A percentile compares a stretch with the other conserved stretches of the same genome.
These are phyloP conservation scores for Catocala fraxini DNA, from an alignment of 2,888 invertebrate species.

Conservation along the genomic window DNA sequence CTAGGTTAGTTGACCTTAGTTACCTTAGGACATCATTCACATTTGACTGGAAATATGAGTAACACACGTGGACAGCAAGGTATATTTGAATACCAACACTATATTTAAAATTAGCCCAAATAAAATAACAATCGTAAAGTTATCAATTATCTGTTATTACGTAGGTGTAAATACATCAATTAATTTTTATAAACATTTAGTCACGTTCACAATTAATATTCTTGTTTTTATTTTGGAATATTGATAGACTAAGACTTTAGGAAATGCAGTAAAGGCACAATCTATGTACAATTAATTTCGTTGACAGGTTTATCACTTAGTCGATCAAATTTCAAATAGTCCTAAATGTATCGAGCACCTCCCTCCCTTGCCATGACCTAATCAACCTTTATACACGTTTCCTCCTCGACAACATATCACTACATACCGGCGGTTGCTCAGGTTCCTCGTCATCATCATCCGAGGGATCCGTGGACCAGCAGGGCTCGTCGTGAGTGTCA, in stretches of 20 bases:
- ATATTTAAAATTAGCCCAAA: slow-evolving; percentile 20
- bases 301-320: slow-evolving; percentile 2
- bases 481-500: slow-evolving; percentile 90
- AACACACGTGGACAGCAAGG: slow-evolving; percentile 22
- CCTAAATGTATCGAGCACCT: slow-evolving; percentile 4
- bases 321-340: slow-evolving; percentile 10
- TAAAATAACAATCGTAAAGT: slow-evolving; percentile 22
- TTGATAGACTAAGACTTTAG: slow-evolving; percentile 35
- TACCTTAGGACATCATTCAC: slow-evolving; percentile 35
- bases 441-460: slow-evolving; percentile 96
- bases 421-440: slow-evolving; percentile 87
- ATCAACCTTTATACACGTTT: slow-evolving; percentile 1
- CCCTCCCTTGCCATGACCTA: neutral
- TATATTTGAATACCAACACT: slow-evolving; percentile 12
- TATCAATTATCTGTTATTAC: slow-evolving; percentile 11
- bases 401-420: neutral
- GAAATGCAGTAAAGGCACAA: no score
- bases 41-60: slow-evolving; percentile 27
- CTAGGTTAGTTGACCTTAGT: slow-evolving; percentile 61
- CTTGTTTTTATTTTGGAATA: slow-evolving; percentile 4
- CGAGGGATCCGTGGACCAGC: slow-evolving; percentile 97
- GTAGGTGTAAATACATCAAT: slow-evolving; percentile 6
- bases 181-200: slow-evolving; percentile 17
- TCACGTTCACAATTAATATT: slow-evolving; percentile 15
- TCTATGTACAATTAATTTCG: no score